These are phyloP conservation scores for Cheirogaleus major DNA, from an alignment of 2,797 vertebrate genomes.

Conservation along the genomic window DNA sequence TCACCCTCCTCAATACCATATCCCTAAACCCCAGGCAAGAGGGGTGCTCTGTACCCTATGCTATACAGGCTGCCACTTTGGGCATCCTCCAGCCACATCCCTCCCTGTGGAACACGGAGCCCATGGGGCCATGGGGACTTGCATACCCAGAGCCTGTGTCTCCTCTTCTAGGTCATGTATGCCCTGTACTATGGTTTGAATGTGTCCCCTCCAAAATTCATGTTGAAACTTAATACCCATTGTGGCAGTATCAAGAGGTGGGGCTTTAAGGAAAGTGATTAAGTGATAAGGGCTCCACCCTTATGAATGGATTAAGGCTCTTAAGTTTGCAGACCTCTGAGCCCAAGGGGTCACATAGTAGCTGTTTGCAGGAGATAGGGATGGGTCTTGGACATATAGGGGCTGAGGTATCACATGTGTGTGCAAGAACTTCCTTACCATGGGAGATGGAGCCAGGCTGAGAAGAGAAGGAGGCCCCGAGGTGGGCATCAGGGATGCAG, in stretches of 20 bases:
- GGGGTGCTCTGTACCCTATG: neutral
- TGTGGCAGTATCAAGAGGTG: neutral
- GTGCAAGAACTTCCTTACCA: neutral
- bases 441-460: neutral
- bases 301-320: neutral
- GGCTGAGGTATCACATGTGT: neutral
- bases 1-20: neutral
- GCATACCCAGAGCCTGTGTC: neutral
- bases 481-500: too few species aligned
- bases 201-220: neutral
- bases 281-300: neutral
- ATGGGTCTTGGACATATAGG: neutral
- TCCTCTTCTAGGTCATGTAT: neutral
- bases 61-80: neutral
- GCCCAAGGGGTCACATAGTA: neutral
- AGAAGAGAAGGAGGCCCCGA: neutral
- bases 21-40: neutral
- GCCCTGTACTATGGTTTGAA: neutral
- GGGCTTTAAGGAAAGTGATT: neutral
- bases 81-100: neutral
- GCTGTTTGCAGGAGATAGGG: neutral
- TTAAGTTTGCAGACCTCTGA: neutral
- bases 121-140: neutral
- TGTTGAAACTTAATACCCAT: neutral
- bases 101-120: neutral